Evolutionary conservation across 2,797 vertebrate species (phyloP).

Genomic region (Gadopsis marmoratus): DNA sequence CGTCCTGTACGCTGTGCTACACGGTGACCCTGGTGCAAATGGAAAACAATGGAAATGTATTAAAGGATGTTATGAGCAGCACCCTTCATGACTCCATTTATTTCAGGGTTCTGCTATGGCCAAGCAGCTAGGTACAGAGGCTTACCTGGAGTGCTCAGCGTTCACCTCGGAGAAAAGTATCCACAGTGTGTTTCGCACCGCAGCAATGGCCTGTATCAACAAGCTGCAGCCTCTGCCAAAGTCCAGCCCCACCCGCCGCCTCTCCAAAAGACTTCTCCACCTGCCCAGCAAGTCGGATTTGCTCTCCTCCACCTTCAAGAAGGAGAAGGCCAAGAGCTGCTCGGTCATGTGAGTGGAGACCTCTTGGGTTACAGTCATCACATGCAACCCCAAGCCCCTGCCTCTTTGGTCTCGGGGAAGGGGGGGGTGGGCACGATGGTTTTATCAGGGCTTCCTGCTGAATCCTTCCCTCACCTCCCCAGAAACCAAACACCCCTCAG

Average conservation of each 20-base stretch:
- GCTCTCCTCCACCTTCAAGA: slow-evolving; percentile 95
- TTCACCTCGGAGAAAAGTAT: slow-evolving; percentile 98
- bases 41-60: background rate
- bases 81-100: background rate
- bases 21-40: background rate
- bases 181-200: slow-evolving; percentile 94
- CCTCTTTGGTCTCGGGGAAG: slow-evolving; percentile 83
- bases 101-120: slow-evolving; percentile 91
- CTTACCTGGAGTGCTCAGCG: slow-evolving; percentile 95
- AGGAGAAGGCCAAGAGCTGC: slow-evolving; percentile 97
- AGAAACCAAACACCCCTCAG: slow-evolving; percentile 80
- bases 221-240: slow-evolving; percentile 85
- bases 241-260: slow-evolving; percentile 90
- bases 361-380: slow-evolving; percentile 64
- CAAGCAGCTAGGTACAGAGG: slow-evolving; percentile 93
- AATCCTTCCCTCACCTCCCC: slow-evolving; percentile 85
- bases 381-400: slow-evolving; percentile 73
- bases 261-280: slow-evolving; percentile 95
- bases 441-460: slow-evolving; percentile 82
- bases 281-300: slow-evolving; percentile 94
- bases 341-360: slow-evolving; percentile 91
- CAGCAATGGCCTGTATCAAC: slow-evolving; percentile 92
- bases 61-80: background rate
- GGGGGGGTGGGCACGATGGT: slow-evolving; percentile 83
- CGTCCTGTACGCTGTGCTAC: background rate